Evolutionary conservation across 1,140 invertebrate genomes (phyloP).

Genomic region (Platorchestia sp.): DNA sequence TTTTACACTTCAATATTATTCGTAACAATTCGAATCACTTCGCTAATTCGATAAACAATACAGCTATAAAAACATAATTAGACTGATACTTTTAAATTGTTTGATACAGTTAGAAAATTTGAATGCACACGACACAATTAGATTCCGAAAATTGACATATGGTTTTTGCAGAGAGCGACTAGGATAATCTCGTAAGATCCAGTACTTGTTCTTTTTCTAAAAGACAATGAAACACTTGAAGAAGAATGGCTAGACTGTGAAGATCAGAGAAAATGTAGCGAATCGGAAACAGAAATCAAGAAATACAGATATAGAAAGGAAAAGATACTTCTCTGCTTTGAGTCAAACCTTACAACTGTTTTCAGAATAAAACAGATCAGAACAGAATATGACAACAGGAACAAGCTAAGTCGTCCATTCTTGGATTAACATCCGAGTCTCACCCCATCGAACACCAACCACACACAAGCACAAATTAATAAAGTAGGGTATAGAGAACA

Average conservation of each 20-base stretch:
- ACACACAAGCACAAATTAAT: no score
- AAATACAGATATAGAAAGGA: background rate
- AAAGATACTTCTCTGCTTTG: background rate
- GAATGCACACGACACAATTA: background rate
- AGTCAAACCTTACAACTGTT: background rate
- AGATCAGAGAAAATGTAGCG: background rate
- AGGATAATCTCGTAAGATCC: background rate
- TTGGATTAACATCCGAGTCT: no score
- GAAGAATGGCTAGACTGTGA: background rate
- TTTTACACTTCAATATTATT: no score
- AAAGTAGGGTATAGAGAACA: no score
- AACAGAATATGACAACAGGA: no score
- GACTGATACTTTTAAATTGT: no score
- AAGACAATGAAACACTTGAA: background rate
- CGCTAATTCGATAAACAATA: no score
- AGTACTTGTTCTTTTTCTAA: background rate
- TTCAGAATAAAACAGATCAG: background rate
- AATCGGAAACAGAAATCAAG: background rate
- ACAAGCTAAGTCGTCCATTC: no score
- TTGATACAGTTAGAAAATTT: background rate
- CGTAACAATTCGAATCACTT: no score
- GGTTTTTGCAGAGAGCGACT: background rate
- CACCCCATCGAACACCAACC: no score
- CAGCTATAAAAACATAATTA: no score
- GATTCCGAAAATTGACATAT: background rate